Evolutionary conservation across 53 echinoderm and acorn worm species (phyloP), one percentile per base, ranked within the genome.

Genomic region (Mesocentrotus franciscanus): DNA sequence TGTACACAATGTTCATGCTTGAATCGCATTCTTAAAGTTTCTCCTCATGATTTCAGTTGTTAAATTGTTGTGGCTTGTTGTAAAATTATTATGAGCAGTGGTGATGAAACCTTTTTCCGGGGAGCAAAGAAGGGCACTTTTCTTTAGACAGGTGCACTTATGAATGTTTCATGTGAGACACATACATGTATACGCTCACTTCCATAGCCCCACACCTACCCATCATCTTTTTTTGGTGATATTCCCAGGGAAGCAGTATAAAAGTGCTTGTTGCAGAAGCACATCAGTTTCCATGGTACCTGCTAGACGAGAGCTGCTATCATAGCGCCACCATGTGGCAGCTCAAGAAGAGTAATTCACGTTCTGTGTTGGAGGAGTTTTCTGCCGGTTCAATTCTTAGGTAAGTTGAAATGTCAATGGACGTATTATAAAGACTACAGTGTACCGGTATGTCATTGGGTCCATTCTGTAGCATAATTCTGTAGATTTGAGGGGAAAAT

Each of bases 261-360:
- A 96, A 95, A 64, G 96, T 96, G 16, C 96, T 99, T 14, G 94
- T 99, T 32, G 96, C 96, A 16, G 97, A 96, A 66, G 96, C 97
- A 4, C 97, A 97, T 64, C 93, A 96, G 33, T 97, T 97, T n/a
- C 96, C 97, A 42, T 98, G 98, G 98, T 96, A 96, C 60, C 92
- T 92, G 36, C 81, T 98, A 29, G 98, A 99, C 49, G 96, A 83
- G 33, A 94, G 85, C 49, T 96, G 97, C 94, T 99, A 96, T 84
- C 93, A 97, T 78, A 90, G 93, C 35, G 97, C 98, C 36, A 95
- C 96, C 75, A 95, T 96, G 93, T 98, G 99, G 98, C 99, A 98
- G 76, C 92, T 98, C 26, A 97, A 96, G 75, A 95, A 96, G 95
- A 96, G 97, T 90, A 95, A 98, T 71, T 98, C 99, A 1, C 95